These are phyloP conservation scores for Melikaiella ostensackeni DNA, from an alignment of 2,888 invertebrate genomes.

Conservation along the genomic window DNA sequence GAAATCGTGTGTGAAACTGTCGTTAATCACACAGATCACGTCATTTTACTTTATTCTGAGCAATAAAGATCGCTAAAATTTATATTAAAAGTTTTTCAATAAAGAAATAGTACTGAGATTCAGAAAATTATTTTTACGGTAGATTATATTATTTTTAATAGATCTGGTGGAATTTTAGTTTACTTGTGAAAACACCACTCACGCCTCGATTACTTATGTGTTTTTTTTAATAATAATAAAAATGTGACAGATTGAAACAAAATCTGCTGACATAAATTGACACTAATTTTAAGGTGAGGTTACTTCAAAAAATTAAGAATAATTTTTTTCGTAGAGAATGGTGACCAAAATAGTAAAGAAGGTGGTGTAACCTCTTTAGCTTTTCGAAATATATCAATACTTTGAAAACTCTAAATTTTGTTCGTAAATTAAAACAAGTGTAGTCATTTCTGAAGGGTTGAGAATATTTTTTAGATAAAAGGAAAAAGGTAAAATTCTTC, in stretches of 20 bases:
- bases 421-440: neutral
- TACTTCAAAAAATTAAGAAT: neutral
- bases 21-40: neutral
- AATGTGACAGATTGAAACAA: neutral
- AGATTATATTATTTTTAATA: neutral
- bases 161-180: no score
- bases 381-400: neutral
- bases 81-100: constrained; percentile 6
- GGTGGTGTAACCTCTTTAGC: neutral
- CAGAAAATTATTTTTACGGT: neutral
- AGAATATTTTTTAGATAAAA: neutral
- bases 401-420: neutral
- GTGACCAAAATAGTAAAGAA: neutral
- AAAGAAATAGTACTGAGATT: constrained; percentile 3
- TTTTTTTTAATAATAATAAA: neutral
- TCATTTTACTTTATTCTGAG: neutral
- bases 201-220: neutral
- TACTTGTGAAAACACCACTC: neutral
- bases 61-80: neutral
- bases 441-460: neutral
- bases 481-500: neutral
- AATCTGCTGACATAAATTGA: neutral
- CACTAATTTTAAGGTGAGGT: neutral
- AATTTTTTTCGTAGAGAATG: neutral
- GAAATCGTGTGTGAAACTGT: neutral